Conservation (phyloP, 2,113 vertebrate species). For the Cacatua alba region DNA sequence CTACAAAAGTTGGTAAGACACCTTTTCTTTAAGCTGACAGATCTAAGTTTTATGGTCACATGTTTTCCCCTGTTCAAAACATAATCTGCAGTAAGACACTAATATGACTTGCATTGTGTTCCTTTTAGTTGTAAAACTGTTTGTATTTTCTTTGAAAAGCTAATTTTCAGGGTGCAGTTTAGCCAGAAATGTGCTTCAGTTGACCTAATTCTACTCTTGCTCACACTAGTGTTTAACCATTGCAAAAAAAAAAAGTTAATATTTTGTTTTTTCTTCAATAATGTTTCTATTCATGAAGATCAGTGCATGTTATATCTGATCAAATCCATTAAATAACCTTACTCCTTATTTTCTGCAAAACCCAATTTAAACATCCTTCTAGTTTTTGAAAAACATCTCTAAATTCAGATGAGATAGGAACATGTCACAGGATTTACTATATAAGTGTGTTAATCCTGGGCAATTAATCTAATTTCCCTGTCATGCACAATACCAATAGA, state of each 20-base stretch:
- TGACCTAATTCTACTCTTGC: background rate
- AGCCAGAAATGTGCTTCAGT: background rate
- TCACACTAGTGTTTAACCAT: rapidly evolving
- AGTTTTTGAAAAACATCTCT: background rate
- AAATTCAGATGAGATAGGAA: background rate
- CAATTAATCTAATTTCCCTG: background rate
- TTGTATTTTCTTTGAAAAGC: background rate
- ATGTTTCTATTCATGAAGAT: background rate
- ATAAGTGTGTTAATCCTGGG: background rate
- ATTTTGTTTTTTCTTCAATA: background rate
- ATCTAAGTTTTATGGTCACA: background rate
- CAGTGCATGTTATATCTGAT: background rate
- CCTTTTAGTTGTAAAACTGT: background rate
- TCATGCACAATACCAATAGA: background rate
- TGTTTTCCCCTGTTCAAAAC: background rate
- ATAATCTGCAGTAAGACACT: background rate
- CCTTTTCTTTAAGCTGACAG: background rate
- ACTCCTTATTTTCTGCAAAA: background rate
- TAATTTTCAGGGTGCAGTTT: background rate
- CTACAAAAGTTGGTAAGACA: background rate
- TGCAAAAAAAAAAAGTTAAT: background rate
- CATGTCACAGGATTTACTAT: background rate
- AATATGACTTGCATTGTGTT: background rate
- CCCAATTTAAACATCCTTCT: background rate
- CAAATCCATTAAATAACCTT: background rate